Base-by-base conservation (phyloP, 2,797 vertebrate species). In the Acomys russatus region DNA sequence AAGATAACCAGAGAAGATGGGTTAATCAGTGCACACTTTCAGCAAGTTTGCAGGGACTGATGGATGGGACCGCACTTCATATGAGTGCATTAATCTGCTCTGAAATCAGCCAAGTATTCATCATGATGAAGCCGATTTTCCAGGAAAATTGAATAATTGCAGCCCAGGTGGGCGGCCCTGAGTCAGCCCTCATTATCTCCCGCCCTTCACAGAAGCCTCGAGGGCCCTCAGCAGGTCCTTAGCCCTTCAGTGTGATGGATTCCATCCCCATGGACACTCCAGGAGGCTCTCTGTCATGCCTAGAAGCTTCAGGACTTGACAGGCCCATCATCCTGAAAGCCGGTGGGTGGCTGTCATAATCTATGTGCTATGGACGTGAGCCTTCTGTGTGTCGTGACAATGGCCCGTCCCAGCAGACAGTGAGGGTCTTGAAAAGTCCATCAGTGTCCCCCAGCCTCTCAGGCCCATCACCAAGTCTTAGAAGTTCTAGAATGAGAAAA, bases 91-190 rank as follows among this genome's bases (percentile, higher is more conserved):
- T 33, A 25, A 82, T 94, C 96, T 71, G 79, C 91, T 66, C 88
- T 80, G 90, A 94, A 96, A 97, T 92, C 84, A 96, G 96, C 85
- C 23, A 4, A 71, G 85, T 63, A 54, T 93, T 97, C 95, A 96
- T 95, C 93, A 17, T 0, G 23, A 84, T 25, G 79, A 73, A 8
- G 74, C 88, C 6, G 30, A 71, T 85, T 94, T 95, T 80, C 97
- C 94, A 90, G 87, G 94, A 97, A 97, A 96, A 96, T 96, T 73
- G 86, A 95, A 90, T 97, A 95, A 97, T 95, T 90, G 77, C 87
- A 56, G 90, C 68, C 88, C 84, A 89, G 89, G 92, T 94, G 86
- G 96, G 96, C 2, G 63, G 93, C 7, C 68, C n/a, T 76, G 28
- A 77, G 88, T 92, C 91, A 70, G 18, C 30, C 23, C 68, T 88